These are phyloP conservation scores for Strigamia maritima DNA, from an alignment of 2,888 invertebrate genomes.

Conservation along the genomic window DNA sequence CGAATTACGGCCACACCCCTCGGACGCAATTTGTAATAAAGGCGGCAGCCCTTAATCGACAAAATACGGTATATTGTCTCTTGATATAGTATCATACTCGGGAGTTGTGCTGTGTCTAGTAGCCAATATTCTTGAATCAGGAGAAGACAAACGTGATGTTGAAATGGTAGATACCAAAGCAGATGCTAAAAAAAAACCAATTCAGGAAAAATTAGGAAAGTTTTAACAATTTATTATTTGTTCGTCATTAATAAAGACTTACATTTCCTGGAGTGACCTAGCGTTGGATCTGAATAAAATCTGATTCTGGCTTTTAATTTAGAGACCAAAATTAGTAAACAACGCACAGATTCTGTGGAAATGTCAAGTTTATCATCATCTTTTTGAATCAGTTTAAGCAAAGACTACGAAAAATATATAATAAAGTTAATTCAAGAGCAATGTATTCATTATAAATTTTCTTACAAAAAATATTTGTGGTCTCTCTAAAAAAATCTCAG, in stretches of 20 bases:
- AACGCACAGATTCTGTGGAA: background rate
- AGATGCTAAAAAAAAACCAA: background rate
- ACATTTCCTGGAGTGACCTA: background rate
- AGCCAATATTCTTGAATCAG: no score
- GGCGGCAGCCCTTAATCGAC: no score
- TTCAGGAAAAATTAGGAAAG: background rate
- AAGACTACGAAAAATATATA: background rate
- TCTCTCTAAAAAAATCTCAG: slow-evolving; percentile 29
- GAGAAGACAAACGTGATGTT: background rate
- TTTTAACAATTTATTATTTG: background rate
- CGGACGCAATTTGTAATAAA: no score
- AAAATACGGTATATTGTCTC: no score
- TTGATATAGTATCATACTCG: no score
- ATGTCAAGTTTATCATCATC: background rate
- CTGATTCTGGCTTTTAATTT: background rate
- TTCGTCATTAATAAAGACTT: background rate
- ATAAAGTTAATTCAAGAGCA: background rate
- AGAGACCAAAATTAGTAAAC: background rate
- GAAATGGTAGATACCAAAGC: background rate
- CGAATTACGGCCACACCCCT: no score
- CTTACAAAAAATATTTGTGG: slow-evolving; percentile 17
- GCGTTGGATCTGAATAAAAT: background rate
- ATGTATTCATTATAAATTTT: background rate
- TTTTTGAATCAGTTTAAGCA: background rate
- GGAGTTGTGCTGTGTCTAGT: no score